Conservation (phyloP, 2,797 vertebrate genomes). For the Linurgus olivaceus region DNA sequence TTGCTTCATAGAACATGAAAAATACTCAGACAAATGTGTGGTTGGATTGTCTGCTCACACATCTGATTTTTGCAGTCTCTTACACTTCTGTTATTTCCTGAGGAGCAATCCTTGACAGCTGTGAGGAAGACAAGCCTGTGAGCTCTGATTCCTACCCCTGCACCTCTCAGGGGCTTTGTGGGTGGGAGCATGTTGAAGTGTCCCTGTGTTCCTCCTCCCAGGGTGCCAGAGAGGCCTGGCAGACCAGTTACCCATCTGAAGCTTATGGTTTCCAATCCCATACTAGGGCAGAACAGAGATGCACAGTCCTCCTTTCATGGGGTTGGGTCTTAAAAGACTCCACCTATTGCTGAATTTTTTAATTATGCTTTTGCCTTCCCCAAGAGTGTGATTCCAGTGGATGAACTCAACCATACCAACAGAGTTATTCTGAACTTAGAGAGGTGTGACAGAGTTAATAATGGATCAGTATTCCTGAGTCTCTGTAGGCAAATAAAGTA, state of each 20-base stretch:
- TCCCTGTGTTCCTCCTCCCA: not conserved
- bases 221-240: not conserved
- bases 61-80: not conserved
- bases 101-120: not conserved
- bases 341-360: not conserved
- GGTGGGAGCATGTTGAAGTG: not conserved
- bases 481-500: not conserved
- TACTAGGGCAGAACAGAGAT: not conserved
- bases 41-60: not conserved
- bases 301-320: accelerated
- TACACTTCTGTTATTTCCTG: not conserved
- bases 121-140: not conserved
- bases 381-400: not conserved
- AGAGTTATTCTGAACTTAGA: not conserved
- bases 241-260: not conserved
- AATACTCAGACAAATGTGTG: not conserved
- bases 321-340: not conserved
- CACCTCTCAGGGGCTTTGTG: not conserved
- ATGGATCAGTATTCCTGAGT: not conserved
- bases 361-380: not conserved
- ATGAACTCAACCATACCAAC: not conserved
- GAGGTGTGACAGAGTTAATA: not conserved
- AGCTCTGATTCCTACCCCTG: not conserved
- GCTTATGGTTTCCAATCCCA: accelerated
- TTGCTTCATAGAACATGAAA: not conserved